Evolutionary conservation across 2,888 invertebrate genomes (phyloP), one percentile per base, ranked within the genome.

Genomic region (Hartigia nigra): DNA sequence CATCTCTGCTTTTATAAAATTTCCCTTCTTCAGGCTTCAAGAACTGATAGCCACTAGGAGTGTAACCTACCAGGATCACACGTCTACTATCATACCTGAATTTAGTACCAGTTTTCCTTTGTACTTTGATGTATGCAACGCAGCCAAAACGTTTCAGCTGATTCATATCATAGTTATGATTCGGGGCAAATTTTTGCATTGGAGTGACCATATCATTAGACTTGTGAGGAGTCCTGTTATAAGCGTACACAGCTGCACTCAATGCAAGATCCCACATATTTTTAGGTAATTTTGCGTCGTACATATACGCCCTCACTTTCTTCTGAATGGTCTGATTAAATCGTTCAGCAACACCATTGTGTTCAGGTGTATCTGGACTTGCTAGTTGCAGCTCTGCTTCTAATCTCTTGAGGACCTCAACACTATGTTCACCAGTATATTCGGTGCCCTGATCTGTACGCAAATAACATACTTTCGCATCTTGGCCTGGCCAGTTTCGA

Each of bases 251-350:
- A 31, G 84, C 84, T 70, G 83, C 79, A 69, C 79, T 81, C 14
- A 80, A 74, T n/a, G 84, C 84, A 34, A 85, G 55, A 31, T 81
- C 80, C 84, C 84, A 84, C 81, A 84, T 82, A 72, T 70, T 82
- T n/a, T 77, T 31, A 12, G 80, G 82, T n/a, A 81, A 32, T 76
- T 78, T 81, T n/a, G 81, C 81, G 75, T 83, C 82, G 34, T 76
- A 78, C 74, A 82, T 76, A 12, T 76, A 37, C 12, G 81, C 74
- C 74, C 81, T 78, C 31, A 81, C 77, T 79, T 77, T 81, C 37
- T 80, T 75, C 77, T 79, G 80, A 34, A 82, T 76, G 12, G 80
- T 81, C 69, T 77, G 70, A 34, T 81, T 82, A 31, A 82, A 78
- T 37, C 80, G 82, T 74, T 83, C 82, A 1, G 83, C 81, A 9